Evolutionary conservation across 2,797 vertebrate genomes (phyloP).

Genomic region (Mionectes olivaceus): DNA sequence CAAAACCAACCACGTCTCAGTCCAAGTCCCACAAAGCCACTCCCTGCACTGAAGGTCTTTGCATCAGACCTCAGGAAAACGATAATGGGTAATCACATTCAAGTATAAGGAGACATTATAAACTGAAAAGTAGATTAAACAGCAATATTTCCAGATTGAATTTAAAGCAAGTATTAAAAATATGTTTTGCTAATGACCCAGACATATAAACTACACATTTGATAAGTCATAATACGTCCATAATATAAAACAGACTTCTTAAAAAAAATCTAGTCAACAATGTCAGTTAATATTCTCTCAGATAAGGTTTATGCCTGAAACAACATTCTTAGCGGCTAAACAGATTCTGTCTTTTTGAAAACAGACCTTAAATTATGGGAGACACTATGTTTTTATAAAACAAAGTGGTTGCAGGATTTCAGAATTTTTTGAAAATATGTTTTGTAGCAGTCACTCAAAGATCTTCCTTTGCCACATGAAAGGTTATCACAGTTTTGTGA

Average conservation of each 20-base stretch:
- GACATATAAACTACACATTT: not conserved
- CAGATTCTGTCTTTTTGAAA: not conserved
- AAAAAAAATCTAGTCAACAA: not conserved
- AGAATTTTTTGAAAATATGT: not conserved
- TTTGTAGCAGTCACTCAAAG: not conserved
- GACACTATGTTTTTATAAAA: not conserved
- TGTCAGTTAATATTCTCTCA: conserved; percentile 19
- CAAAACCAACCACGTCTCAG: not conserved
- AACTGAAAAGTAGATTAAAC: not conserved
- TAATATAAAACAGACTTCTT: conserved; percentile 32
- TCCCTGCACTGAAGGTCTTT: not conserved
- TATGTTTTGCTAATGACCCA: not conserved
- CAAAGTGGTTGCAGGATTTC: not conserved
- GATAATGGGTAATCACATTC: not conserved
- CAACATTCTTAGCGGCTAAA: conserved; percentile 21
- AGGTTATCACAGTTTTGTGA: not conserved
- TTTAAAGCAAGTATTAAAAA: not conserved
- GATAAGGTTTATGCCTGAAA: not conserved
- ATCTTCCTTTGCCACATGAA: not conserved
- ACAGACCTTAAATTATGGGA: not conserved
- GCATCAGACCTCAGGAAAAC: not conserved
- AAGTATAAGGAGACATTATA: not conserved
- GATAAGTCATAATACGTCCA: not conserved
- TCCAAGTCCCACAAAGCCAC: not conserved
- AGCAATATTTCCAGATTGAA: not conserved